Evolutionary conservation across 2,888 invertebrate genomes (phyloP).

Genomic region (Athalia circularis): DNA sequence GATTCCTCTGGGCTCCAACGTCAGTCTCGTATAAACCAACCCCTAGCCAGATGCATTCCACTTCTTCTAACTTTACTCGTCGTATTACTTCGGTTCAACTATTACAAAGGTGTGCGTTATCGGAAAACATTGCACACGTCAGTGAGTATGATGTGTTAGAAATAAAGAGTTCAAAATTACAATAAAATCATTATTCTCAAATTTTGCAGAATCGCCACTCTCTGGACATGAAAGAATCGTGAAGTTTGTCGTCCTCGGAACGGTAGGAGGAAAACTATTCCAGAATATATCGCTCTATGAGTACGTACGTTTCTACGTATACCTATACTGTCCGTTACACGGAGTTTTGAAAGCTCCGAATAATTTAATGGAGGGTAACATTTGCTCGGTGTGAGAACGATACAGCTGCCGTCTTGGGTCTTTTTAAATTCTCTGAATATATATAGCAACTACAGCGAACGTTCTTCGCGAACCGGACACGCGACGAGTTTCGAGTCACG

Average conservation of each 20-base stretch:
- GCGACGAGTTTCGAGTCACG: constrained; percentile 4
- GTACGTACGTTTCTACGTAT: background rate
- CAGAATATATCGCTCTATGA: background rate
- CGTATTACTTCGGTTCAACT: background rate
- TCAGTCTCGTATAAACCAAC: constrained; percentile 21
- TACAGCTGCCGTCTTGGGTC: constrained; percentile 31
- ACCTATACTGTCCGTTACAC: constrained; percentile 14
- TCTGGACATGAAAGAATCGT: no score
- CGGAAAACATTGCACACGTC: no score
- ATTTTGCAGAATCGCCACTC: no score
- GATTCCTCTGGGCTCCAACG: constrained; percentile 10
- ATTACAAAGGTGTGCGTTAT: no score
- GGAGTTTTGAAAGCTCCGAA: constrained; percentile 37
- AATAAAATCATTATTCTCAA: no score
- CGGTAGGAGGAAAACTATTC: background rate
- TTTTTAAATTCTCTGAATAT: no score
- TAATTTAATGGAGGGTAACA: constrained; percentile 40
- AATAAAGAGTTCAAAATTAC: no score
- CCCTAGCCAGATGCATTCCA: constrained; percentile 21
- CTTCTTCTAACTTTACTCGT: background rate
- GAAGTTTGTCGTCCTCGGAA: no score
- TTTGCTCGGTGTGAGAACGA: constrained; percentile 39
- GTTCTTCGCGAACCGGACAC: constrained; percentile 28
- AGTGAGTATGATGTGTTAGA: no score
- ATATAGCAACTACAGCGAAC: no score